These are phyloP conservation scores for Ennomos fuscantarius DNA, from an alignment of 2,888 invertebrate genomes.

Conservation along the genomic window DNA sequence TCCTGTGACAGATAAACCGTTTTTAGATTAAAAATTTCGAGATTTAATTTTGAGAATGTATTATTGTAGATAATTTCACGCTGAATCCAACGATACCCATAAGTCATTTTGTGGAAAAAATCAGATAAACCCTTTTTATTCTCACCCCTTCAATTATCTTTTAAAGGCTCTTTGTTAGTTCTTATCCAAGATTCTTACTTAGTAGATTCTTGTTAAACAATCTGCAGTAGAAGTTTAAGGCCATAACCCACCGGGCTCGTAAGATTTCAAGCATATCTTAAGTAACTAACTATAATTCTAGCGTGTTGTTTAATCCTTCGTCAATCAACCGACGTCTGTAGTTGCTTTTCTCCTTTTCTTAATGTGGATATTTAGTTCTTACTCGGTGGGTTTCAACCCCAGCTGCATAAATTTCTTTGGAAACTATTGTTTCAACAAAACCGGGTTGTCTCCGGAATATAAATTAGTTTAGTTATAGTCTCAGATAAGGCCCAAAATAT, in stretches of 20 bases:
- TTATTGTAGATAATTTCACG: no score
- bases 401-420: background rate
- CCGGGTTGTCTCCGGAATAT: conserved; percentile 1
- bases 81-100: no score
- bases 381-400: background rate
- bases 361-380: background rate
- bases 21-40: no score
- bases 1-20: no score
- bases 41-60: no score
- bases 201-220: background rate
- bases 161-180: conserved; percentile 5
- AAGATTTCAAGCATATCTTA: background rate
- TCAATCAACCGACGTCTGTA: background rate
- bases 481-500: background rate
- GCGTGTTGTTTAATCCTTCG: no score
- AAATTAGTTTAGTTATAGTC: background rate
- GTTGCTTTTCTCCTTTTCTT: background rate
- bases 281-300: no score
- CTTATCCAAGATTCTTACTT: background rate
- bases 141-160: no score
- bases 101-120: no score
- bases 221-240: conserved; percentile 1
- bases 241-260: background rate
- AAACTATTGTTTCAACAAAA: background rate
- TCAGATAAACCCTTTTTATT: no score